Percentiles rank a stretch among this genome's conserved stretches.
Conservation (phyloP, 1,140 invertebrate genomes). For the Marisa cornuarietis region DNA sequence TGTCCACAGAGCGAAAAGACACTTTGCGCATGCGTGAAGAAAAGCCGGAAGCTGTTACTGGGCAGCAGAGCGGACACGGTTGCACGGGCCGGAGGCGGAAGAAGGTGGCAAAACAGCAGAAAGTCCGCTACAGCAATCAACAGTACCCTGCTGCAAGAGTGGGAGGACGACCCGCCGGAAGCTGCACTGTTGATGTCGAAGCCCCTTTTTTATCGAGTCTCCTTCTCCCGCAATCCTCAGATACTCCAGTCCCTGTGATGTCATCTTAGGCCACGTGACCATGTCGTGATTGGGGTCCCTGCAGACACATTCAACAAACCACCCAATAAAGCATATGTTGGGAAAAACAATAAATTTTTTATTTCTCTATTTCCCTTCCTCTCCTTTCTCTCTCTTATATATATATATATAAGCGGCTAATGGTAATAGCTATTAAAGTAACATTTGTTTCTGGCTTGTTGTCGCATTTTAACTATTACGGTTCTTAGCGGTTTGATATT, state of each 20-base stretch:
- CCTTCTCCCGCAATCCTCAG: slow-evolving; percentile 2
- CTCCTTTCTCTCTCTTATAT: too few species aligned
- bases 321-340: too few species aligned
- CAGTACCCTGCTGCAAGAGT: slow-evolving; percentile 7
- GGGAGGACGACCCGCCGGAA: slow-evolving; percentile 10
- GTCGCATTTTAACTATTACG: too few species aligned
- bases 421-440: too few species aligned
- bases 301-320: background rate
- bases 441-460: too few species aligned
- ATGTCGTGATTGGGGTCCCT: slow-evolving; percentile 1
- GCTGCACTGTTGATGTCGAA: slow-evolving; percentile 4
- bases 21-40: too few species aligned
- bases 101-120: background rate
- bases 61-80: slow-evolving; percentile 3
- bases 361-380: too few species aligned
- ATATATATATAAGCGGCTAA: too few species aligned
- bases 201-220: slow-evolving; percentile 17
- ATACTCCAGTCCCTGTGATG: background rate
- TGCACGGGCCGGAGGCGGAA: background rate
- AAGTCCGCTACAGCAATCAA: slow-evolving; percentile 1
- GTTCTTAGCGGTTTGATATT: too few species aligned
- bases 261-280: slow-evolving; percentile 12
- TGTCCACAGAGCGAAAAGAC: too few species aligned
- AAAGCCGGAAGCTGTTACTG: background rate
- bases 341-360: too few species aligned